Conservation (phyloP, 2,888 invertebrate genomes). For the Acleris literana region DNA sequence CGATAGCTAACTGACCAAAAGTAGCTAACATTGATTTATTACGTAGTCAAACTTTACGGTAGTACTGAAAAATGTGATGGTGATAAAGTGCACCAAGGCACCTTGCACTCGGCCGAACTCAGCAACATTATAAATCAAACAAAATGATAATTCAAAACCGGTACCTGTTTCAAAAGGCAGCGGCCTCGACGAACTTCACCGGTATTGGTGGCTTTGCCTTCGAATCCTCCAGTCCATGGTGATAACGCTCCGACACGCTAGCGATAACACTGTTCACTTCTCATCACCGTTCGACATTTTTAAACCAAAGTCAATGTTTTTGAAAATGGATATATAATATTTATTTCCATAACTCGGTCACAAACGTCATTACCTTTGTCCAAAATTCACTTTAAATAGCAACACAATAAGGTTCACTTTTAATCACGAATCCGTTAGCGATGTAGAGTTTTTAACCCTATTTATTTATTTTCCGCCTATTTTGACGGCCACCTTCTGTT, state of each 20-base stretch:
- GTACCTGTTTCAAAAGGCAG: conserved; percentile 80
- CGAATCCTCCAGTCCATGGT: conserved; percentile 73
- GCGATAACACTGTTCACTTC: conserved; percentile 48
- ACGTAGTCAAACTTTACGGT: not conserved
- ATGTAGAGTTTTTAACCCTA: conserved; percentile 71
- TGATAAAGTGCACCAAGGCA: conserved; percentile 56
- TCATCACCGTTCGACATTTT: conserved; percentile 58
- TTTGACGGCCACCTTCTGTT: conserved; percentile 67
- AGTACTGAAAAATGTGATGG: conserved; percentile 21
- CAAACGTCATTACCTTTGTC: conserved; percentile 44
- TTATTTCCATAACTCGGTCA: conserved; percentile 61
- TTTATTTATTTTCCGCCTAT: conserved; percentile 81
- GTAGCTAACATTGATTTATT: not conserved
- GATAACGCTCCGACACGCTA: conserved; percentile 47
- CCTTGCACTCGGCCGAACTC: conserved; percentile 52
- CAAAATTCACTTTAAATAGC: conserved; percentile 57
- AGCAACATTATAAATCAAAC: conserved; percentile 75
- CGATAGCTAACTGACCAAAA: not conserved
- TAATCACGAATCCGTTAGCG: conserved; percentile 50
- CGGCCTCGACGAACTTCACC: conserved; percentile 76
- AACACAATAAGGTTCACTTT: conserved; percentile 62
- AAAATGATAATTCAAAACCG: conserved; percentile 82
- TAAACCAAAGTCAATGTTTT: conserved; percentile 38
- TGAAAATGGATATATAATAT: conserved; percentile 56
- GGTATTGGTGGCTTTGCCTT: conserved; percentile 61